Conservation (phyloP, 1,140 invertebrate species). For the Gerris buenoi region DNA sequence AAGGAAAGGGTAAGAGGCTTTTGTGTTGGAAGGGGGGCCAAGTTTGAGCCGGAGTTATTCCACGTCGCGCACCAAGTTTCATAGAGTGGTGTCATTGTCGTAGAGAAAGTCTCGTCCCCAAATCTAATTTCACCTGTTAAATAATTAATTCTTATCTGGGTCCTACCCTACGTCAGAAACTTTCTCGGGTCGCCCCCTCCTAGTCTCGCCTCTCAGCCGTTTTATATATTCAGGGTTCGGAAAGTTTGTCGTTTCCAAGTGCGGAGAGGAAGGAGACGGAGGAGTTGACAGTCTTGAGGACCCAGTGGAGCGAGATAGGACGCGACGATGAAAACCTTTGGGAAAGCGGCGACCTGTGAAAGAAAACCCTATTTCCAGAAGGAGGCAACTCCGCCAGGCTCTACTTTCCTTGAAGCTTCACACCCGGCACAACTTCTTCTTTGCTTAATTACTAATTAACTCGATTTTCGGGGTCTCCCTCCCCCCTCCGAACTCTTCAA, state of each 20-base stretch:
- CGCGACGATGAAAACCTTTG: background rate
- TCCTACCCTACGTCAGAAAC: background rate
- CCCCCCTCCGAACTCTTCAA: background rate
- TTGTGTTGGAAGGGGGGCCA: background rate
- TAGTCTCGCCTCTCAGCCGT: background rate
- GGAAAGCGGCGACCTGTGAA: background rate
- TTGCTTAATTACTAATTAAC: background rate
- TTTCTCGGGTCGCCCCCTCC: background rate
- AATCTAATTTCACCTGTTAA: conserved; percentile 5
- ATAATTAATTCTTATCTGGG: conserved; percentile 6
- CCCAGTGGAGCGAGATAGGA: background rate
- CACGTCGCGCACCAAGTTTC: background rate
- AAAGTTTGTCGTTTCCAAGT: too few species aligned
- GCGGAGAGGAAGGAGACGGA: too few species aligned
- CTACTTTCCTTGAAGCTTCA: background rate
- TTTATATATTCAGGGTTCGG: background rate
- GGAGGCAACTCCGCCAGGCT: background rate
- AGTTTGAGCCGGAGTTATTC: background rate
- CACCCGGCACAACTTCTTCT: background rate
- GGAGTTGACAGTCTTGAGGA: background rate
- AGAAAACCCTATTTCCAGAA: background rate
- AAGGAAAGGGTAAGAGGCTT: too few species aligned
- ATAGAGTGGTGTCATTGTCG: background rate
- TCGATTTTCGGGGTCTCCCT: background rate
- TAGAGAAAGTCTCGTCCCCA: background rate